phyloP scores from a whole-genome alignment of 2,888 invertebrate species.

The Teleogryllus oceanicus region DNA sequence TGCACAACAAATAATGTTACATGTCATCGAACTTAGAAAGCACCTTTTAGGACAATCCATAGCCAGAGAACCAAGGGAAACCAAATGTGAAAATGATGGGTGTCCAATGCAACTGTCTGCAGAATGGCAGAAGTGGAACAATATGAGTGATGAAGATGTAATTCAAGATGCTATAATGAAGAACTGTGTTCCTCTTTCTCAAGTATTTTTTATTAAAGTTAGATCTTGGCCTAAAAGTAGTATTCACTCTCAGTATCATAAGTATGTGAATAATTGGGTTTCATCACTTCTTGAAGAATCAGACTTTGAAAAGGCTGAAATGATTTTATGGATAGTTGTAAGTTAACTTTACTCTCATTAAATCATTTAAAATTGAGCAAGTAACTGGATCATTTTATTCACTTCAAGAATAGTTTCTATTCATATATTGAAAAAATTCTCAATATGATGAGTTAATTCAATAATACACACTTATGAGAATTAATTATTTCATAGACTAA shows the following conservation, averaged over 20 bases:
- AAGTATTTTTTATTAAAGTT: conserved; percentile 31
- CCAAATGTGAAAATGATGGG: neutral
- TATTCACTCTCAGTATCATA: neutral
- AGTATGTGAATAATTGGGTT: conserved; percentile 57
- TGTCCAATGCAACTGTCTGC: neutral
- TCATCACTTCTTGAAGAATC: conserved; percentile 58
- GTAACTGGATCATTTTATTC: no score
- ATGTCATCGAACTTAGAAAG: conserved; percentile 32
- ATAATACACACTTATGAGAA: conserved; percentile 18
- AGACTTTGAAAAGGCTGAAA: conserved; percentile 63
- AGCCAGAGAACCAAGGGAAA: neutral
- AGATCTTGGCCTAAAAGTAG: conserved; percentile 27
- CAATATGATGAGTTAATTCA: neutral
- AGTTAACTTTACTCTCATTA: conserved; percentile 11
- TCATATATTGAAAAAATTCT: neutral
- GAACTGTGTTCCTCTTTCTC: conserved; percentile 32
- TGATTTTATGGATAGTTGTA: conserved; percentile 59
- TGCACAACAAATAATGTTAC: conserved; percentile 29
- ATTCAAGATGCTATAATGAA: conserved; percentile 31
- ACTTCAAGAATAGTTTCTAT: no score
- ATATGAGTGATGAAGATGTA: conserved; percentile 32
- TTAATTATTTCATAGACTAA: no score
- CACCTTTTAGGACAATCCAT: neutral
- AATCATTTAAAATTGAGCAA: no score
- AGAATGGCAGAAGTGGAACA: conserved; percentile 27